Base-by-base conservation (phyloP, 2,113 vertebrate species). In the Pomatorhinus ruficollis region DNA sequence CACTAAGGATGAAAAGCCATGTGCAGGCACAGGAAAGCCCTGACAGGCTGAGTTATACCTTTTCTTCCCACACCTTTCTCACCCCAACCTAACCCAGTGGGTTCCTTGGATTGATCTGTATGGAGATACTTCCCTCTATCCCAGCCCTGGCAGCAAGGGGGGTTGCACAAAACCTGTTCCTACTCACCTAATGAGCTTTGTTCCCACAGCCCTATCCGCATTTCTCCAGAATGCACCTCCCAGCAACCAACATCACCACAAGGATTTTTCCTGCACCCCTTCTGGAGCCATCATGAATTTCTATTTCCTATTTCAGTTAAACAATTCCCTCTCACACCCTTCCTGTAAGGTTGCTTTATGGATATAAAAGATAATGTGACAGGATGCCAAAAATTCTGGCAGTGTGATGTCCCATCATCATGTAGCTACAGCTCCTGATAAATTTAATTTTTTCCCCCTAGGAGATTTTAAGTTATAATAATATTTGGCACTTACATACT, bases 321-420 rank as follows among this genome's bases (percentile, higher is more conserved):
- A 64, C 14, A 30, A 44, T 2, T 63, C 42, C 18, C 28, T 69
- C 33, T 42, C 28, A 30, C 40, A 31, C 19, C 13, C 19, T 33
- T 76, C 17, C 44, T 45, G 9, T 47, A 23, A 4, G 15, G 54
- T 6, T 72, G 31, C 3, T 65, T 44, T 37, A 39, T 28, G 16
- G 28, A 2, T 45, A 45, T 23, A 76, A 59, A 76, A 63, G 31
- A n/a, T 19, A n/a, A 65, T 0, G 0, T 53, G n/a, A 2, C 74
- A 70, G 30, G 33, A 59, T 24, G 56, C 5, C 37, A 70, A 63
- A 47, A 49, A 8, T 27, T n/a, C 37, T 47, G 40, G 23, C 24
- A 18, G 5, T 8, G 15, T 23, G 27, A 63, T n/a, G 30, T 47
- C 30, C 76, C 66, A 44, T 52, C 23, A 68, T 65, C n/a, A 53